Base-by-base conservation (phyloP, 2,113 vertebrate species). In the Syngnathus floridae region DNA sequence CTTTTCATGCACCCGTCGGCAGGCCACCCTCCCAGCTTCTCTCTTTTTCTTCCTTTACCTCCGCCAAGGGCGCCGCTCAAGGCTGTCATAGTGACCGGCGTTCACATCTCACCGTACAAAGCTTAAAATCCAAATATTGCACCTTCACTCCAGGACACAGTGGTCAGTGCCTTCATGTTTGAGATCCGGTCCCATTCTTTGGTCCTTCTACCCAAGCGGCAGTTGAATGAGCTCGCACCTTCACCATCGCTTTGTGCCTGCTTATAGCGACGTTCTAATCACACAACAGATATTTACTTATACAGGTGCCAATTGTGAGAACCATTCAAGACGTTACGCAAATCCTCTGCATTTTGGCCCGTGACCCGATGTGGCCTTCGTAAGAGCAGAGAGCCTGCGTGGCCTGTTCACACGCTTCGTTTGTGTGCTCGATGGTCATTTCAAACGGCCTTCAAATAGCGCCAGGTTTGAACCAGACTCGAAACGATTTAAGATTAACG, bases 401-500 rank as follows among this genome's bases (percentile, higher is more conserved):
- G 36, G 8, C 36, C 57, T 13, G 38, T 59, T 59, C 36, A 38
- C 57, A 59, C 36, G 16, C 19, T 38, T 21, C 38, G 21, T 59
- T 59, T 40, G 35, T 59, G 36, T 16, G 6, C 57, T 63, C 66
- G 13, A 45, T 26, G 17, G 35, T 65, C 17, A 51, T 22, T 51
- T 75, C 71, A 43, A 13, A 61, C 10, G 12, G 10, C 38, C n/a
- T 13, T 61, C 58, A 41, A 43, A 61, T 41, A 40, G n/a, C n/a
- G n/a, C 58, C 11, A 60, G 58, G 71, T 77, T 78, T 74, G 63
- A 80, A 72, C 64, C 58, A n/a, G 65, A 75, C 79, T 76, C 76
- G 71, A 82, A 84, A 82, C 49, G 19, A 74, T 57, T 66, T 67
- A 70, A 78, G 82, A 85, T 82, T 78, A 80, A 80, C 72, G 79